phyloP scores from a whole-genome alignment of 2,113 vertebrate genomes.

The Oncorhynchus kisutch region DNA sequence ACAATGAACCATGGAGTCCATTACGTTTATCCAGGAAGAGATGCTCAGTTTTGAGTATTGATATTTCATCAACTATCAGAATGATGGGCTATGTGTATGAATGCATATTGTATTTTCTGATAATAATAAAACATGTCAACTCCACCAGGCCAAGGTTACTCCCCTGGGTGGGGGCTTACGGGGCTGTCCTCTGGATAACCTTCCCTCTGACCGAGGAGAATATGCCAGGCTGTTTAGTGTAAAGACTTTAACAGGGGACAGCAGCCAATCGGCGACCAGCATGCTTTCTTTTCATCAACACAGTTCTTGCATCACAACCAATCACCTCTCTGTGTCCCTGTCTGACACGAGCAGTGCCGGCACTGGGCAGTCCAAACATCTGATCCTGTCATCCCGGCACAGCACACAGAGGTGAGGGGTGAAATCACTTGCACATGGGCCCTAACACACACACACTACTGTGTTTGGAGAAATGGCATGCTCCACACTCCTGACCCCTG shows the following conservation, averaged over 20 bases:
- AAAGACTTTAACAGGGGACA: constrained; percentile 30
- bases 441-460: constrained; percentile 33
- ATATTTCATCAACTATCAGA: no score
- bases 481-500: constrained; percentile 39
- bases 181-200: constrained; percentile 46
- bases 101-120: background rate
- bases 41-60: background rate
- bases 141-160: background rate
- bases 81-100: background rate
- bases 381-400: constrained; percentile 51
- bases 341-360: constrained; percentile 53
- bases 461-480: constrained; percentile 54
- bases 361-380: constrained; percentile 47
- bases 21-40: background rate
- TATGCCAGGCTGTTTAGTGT: constrained; percentile 20
- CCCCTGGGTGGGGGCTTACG: constrained; percentile 1
- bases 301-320: constrained; percentile 35
- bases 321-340: constrained; percentile 33
- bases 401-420: constrained; percentile 43
- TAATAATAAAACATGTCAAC: background rate
- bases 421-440: constrained; percentile 74
- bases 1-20: background rate
- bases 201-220: constrained; percentile 25
- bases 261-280: constrained; percentile 37
- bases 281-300: constrained; percentile 40